Base-by-base conservation (phyloP, 2,113 vertebrate species). In the Cynopterus brachyotis region DNA sequence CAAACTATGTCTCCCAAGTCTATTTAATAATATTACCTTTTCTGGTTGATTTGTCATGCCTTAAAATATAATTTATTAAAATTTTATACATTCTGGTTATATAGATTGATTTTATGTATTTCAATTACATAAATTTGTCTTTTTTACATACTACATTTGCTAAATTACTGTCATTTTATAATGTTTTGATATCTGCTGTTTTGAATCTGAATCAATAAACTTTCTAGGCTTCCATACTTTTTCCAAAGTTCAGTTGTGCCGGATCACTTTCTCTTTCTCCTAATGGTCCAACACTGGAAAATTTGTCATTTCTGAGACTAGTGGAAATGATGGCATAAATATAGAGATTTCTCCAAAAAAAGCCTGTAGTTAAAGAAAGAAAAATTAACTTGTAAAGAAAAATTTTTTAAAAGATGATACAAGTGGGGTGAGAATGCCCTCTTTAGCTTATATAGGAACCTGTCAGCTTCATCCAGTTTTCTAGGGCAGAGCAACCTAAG, bases 201-300 rank as follows among this genome's bases (percentile, higher is more conserved):
- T 42, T 85, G 83, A 83, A 35, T 89, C 69, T 89, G 37, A 89
- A 59, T 96, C 82, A 95, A 67, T 79, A 94, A 89, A 86, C 42
- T 89, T 85, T 30, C 55, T 83, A 89, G 47, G 26, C 69, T 87
- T 92, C 80, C 94, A 50, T 76, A 53, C 50, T 84, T 96, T 73
- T 86, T 55, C 83, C 73, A 87, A 85, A 96, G 45, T 90, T 32
- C 37, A 79, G 11, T 79, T 95, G 64, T n/a, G 32, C 5, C 32
- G 55, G 11, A 11, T 92, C 69, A 86, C 30, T 92, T 85, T 67
- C 75, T 82, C 79, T 81, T 83, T 92, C 57, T 95, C 20, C 35
- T 83, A 24, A 73, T 64, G 28, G 73, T 42, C 79, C 50, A 89
- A 73, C 17, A n/a, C 7, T 87, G 12, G 69, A 91, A 92, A 94